Evolutionary conservation across 2,113 vertebrate species (phyloP).

Genomic region (Podiceps cristatus): DNA sequence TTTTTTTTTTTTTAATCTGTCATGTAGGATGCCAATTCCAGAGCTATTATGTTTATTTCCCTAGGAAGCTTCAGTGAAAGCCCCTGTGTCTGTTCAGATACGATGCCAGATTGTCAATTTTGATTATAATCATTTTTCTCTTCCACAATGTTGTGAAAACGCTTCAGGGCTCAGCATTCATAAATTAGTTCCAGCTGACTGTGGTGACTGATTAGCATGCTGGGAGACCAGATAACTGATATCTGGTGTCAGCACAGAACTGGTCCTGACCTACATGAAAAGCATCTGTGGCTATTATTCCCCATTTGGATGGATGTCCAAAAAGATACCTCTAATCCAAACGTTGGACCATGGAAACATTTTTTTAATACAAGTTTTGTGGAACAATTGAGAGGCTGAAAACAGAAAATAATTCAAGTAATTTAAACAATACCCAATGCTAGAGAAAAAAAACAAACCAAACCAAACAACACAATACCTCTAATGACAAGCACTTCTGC

Average conservation of each 20-base stretch:
- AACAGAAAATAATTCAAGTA: background rate
- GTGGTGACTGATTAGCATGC: slow-evolving; percentile 66
- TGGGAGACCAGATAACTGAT: slow-evolving; percentile 62
- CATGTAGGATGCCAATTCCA: slow-evolving; percentile 16
- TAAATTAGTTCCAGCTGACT: slow-evolving; percentile 69
- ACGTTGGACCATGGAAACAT: background rate
- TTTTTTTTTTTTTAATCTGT: background rate
- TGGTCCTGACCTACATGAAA: slow-evolving; percentile 53
- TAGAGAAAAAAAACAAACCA: background rate
- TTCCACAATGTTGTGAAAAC: slow-evolving; percentile 31
- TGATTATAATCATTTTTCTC: slow-evolving; percentile 64
- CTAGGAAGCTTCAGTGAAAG: slow-evolving; percentile 37
- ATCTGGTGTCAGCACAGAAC: slow-evolving; percentile 63
- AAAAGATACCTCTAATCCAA: background rate
- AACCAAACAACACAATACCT: background rate
- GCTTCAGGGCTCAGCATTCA: slow-evolving; percentile 64
- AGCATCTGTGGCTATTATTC: background rate
- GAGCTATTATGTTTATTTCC: slow-evolving; percentile 57
- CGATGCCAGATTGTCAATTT: slow-evolving; percentile 63
- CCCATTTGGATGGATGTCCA: background rate
- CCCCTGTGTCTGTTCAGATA: slow-evolving; percentile 41
- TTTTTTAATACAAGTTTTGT: background rate
- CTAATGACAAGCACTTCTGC: background rate
- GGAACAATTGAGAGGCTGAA: background rate
- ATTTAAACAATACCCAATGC: background rate